A percentile compares a stretch with the other conserved stretches of the same genome.
Conservation (phyloP, 2,113 vertebrate species). For the Lucifuga dentata region DNA sequence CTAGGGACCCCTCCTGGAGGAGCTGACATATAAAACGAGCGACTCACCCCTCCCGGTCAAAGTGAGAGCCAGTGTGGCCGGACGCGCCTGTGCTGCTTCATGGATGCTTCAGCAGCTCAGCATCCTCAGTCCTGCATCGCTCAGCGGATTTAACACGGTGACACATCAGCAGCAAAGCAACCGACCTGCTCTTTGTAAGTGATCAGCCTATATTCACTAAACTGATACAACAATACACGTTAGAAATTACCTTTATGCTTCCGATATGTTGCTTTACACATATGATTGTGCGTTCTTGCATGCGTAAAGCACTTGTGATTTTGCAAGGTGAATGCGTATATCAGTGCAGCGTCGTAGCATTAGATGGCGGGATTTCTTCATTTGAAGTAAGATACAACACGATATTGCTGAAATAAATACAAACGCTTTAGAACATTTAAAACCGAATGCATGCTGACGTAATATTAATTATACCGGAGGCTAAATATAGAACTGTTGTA, state of each 20-base stretch:
- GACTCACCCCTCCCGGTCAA: slow-evolving; percentile 64
- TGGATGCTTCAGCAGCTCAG: slow-evolving; percentile 78
- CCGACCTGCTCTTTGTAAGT: slow-evolving; percentile 62
- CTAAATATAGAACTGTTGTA: slow-evolving; percentile 36
- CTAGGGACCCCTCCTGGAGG: slow-evolving; percentile 62
- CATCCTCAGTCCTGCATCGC: slow-evolving; percentile 72
- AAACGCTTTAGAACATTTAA: too few relatives aligned
- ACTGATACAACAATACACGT: slow-evolving; percentile 4
- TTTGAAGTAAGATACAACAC: background rate
- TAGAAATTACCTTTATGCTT: background rate
- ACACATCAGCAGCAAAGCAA: slow-evolving; percentile 33
- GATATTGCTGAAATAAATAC: background rate
- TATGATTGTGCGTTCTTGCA: slow-evolving; percentile 16
- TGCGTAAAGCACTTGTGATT: slow-evolving; percentile 11
- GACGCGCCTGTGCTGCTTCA: slow-evolving; percentile 69
- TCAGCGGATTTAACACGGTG: slow-evolving; percentile 58
- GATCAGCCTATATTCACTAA: background rate
- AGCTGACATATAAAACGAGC: slow-evolving; percentile 70
- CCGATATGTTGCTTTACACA: slow-evolving; percentile 20
- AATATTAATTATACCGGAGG: slow-evolving; percentile 37
- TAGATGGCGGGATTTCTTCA: slow-evolving; percentile 7
- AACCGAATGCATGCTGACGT: too few relatives aligned
- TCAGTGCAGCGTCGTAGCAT: background rate
- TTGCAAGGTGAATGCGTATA: slow-evolving; percentile 10
- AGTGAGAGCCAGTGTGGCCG: slow-evolving; percentile 57